Percentiles rank a stretch among this genome's conserved stretches.
These are phyloP conservation scores for Salarias fasciatus DNA, from an alignment of 2,797 vertebrate genomes.

Conservation along the genomic window DNA sequence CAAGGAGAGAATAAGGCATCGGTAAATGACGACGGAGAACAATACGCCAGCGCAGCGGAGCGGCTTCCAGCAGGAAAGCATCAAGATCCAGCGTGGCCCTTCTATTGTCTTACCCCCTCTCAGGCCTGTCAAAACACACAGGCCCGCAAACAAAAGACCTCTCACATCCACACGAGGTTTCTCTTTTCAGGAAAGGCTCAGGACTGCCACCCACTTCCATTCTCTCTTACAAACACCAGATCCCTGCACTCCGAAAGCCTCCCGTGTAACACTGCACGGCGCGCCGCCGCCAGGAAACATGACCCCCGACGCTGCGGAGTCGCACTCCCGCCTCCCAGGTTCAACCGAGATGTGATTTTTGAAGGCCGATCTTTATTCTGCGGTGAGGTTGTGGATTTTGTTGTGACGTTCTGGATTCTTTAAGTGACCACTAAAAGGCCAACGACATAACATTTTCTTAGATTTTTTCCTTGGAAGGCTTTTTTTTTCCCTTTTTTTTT, in stretches of 20 bases:
- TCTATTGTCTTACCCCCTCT: slow-evolving; percentile 54
- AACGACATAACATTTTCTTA: neutral
- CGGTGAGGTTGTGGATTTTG: neutral
- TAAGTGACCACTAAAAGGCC: neutral
- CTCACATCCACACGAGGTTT: slow-evolving; percentile 39
- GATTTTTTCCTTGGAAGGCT: neutral
- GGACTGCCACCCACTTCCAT: slow-evolving; percentile 37
- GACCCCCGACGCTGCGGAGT: slow-evolving; percentile 16
- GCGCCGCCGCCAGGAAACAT: slow-evolving; percentile 31
- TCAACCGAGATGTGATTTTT: slow-evolving; percentile 16
- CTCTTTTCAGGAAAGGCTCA: slow-evolving; percentile 39
- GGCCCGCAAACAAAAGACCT: slow-evolving; percentile 52
- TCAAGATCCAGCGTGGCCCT: slow-evolving; percentile 23
- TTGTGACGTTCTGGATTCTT: slow-evolving; percentile 3
- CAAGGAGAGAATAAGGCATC: slow-evolving; percentile 40
- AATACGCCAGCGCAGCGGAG: slow-evolving; percentile 4
- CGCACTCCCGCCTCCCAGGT: slow-evolving; percentile 15
- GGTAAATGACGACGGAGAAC: slow-evolving; percentile 33
- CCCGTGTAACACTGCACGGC: slow-evolving; percentile 37
- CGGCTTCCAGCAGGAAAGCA: slow-evolving; percentile 12
- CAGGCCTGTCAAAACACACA: slow-evolving; percentile 70
- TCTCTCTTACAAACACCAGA: slow-evolving; percentile 40
- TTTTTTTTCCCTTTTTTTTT: neutral
- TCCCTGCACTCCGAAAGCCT: slow-evolving; percentile 19
- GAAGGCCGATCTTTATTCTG: neutral